Evolutionary conservation across 1,140 invertebrate species (phyloP), one percentile per base, ranked within the genome.

Genomic region (Drosophila triauraria): DNA sequence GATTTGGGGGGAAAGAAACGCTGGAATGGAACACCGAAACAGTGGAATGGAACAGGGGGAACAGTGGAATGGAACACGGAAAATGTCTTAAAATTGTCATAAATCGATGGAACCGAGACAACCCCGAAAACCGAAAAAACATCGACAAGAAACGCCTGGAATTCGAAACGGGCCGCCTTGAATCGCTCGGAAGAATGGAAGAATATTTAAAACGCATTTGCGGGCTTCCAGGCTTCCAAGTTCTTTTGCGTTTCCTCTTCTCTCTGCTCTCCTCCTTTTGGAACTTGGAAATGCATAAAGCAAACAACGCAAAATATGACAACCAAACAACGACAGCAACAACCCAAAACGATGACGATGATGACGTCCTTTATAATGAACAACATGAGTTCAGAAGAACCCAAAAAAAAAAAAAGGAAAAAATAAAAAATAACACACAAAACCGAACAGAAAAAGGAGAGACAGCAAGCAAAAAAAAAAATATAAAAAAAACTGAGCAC

Each of bases 161-260:
- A 68, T 70, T 70, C 50, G 67, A 70, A 70, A 68, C 62, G 51
- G 48, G 8, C 60, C 46, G 58, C 58, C 38, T 43, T 46, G 78
- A 85, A 85, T 81, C 43, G 64, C 58, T 30, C 17, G 48, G 80
- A 87, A 86, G 80, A 87, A 86, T 87, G 81, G 76, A 82, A 75
- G 76, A 87, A 87, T 87, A 87, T 87, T 87, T 70, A 68, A 87
- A 87, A 87, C 83, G 79, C 83, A 87, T 87, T 87, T 80, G 81
- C 40, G 1, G 30, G 23, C 63, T 35, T 35, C 32, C 32, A 35
- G 8, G 32, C 9, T 70, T 65, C 40, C 38, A 61, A 47, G 6
- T 23, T 38, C 17, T 27, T 46, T 54, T 46, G 53, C 53, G 53
- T 68, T 46, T 20, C n/a, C 32, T 27, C 23, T 10, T 25, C n/a